Base-by-base conservation (phyloP, 2,113 vertebrate species). In the Caretta caretta region DNA sequence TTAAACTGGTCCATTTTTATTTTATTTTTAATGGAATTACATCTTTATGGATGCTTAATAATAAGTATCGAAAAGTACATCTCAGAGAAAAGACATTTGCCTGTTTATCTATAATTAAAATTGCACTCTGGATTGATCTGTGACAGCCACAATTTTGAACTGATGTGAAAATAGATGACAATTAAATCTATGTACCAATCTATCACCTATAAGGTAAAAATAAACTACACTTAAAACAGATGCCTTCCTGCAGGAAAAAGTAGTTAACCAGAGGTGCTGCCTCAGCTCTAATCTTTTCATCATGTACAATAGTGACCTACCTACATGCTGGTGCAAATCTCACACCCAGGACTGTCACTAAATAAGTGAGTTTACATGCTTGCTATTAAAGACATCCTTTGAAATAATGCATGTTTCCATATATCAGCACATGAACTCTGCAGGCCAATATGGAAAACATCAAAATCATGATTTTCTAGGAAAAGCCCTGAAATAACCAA, bases 351-450 rank as follows among this genome's bases (percentile, higher is more conserved):
- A 25, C 57, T 90, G 20, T 76, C 87, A 76, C 82, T 90, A 5
- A 6, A 35, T 78, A 72, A 22, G 38, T 31, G 83, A 86, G 20
- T 54, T 83, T 84, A 35, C 85, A 53, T 5, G 4, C 10, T 49
- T 82, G 92, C 93, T 96, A 93, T 93, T 80, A 72, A 88, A 53
- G 46, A 91, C 49, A 8, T 31, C 84, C 35, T 86, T 90, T 80
- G 53, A 95, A 78, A 87, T 90, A 78, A 82, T 46, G 9, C 16
- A 79, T 76, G 22, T 80, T 89, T 54, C 54, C 48, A 59, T 7
- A 16, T 80, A 92, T 88, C 62, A 83, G 29, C 25, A 93, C 69
- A 54, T 54, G 35, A n/a, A n/a, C 12, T 38, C 38, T 86, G 65
- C 72, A 89, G 80, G 62, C 84, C 65, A 72, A 22, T 6, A 17